These are phyloP conservation scores for Tetraodon nigroviridis DNA, from an alignment of 2,113 vertebrate genomes.

Conservation along the genomic window DNA sequence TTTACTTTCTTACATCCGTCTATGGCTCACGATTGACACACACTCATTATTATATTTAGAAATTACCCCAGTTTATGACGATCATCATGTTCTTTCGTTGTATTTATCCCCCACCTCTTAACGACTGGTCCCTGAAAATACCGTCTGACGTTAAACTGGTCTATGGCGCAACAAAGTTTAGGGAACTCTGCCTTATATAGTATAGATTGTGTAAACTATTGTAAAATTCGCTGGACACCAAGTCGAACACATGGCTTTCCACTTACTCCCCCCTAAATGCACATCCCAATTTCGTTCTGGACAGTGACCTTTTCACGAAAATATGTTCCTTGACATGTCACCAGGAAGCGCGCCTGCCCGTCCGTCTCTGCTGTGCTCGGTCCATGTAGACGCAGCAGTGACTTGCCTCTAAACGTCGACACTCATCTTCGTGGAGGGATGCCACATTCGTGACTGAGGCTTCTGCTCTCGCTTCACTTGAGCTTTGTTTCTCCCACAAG, in stretches of 20 bases:
- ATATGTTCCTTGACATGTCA: too few relatives aligned
- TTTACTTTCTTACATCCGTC: too few relatives aligned
- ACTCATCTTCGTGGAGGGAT: constrained; percentile 35
- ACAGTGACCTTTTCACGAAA: background rate
- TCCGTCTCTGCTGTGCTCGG: background rate
- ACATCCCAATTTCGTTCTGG: background rate
- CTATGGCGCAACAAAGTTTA: too few relatives aligned
- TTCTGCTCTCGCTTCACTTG: constrained; percentile 60
- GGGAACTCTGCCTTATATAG: too few relatives aligned
- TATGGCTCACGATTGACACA: too few relatives aligned
- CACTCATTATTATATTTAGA: too few relatives aligned
- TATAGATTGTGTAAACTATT: background rate
- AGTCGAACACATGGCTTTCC: background rate
- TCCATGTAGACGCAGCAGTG: constrained; percentile 3
- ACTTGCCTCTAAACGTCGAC: constrained; percentile 35
- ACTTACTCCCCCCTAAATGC: background rate
- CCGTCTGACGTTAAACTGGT: too few relatives aligned
- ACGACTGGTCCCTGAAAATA: too few relatives aligned
- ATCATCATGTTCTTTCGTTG: too few relatives aligned
- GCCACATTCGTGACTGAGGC: constrained; percentile 55
- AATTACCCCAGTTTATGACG: too few relatives aligned
- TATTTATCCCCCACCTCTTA: too few relatives aligned
- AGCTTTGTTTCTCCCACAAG: constrained; percentile 53
- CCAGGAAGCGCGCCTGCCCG: background rate
- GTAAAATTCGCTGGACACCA: background rate